phyloP scores from a whole-genome alignment of 2,113 vertebrate species.

The Platichthys flesus region DNA sequence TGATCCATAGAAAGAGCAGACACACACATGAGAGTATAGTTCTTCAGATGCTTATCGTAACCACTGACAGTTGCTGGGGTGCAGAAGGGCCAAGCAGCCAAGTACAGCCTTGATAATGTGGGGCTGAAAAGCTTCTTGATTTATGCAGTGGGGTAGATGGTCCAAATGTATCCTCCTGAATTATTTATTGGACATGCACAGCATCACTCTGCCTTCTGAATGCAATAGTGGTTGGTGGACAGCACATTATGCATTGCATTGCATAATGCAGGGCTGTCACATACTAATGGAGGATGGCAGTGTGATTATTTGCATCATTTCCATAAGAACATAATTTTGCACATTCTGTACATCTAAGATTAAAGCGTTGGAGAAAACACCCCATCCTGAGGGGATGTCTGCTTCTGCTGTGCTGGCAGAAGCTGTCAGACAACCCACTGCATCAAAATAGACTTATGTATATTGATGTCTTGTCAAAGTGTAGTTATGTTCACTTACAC shows the following conservation, averaged over 20 bases:
- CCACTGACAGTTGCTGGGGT: conserved; percentile 41
- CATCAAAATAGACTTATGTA: conserved; percentile 71
- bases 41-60: conserved; percentile 14
- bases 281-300: conserved; percentile 64
- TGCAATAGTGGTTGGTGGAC: conserved; percentile 60
- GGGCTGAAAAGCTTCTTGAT: conserved; percentile 64
- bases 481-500: conserved; percentile 66
- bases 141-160: conserved; percentile 71
- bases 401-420: conserved; percentile 67
- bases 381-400: conserved; percentile 37
- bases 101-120: conserved; percentile 61
- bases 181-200: conserved; percentile 73
- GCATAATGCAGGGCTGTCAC: conserved; percentile 58
- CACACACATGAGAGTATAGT: neutral
- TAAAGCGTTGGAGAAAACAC: conserved; percentile 50
- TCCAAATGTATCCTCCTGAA: conserved; percentile 73
- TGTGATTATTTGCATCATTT: conserved; percentile 72
- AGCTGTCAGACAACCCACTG: conserved; percentile 40
- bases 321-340: conserved; percentile 70
- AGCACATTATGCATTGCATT: conserved; percentile 48
- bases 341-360: conserved; percentile 66
- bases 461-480: conserved; percentile 73
- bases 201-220: conserved; percentile 64
- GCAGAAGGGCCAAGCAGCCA: conserved; percentile 48
- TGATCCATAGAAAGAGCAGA: neutral